Conservation (phyloP, 2,113 vertebrate genomes). For the Hypanus sabinus region DNA sequence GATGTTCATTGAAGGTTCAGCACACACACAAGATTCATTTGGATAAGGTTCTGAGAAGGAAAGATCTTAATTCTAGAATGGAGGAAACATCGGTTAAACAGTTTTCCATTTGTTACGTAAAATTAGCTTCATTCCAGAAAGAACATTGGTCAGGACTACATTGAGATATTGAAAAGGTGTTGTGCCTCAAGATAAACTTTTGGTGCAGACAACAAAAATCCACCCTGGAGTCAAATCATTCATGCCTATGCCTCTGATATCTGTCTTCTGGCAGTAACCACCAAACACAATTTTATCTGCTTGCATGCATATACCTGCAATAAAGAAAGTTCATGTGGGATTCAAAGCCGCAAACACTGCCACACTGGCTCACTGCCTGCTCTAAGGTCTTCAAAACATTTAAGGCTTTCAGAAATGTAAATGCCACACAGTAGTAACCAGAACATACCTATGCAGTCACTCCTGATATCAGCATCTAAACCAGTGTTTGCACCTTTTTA, state of each 20-base stretch:
- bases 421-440: neutral
- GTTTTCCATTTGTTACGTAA: too few species aligned
- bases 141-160: too few species aligned
- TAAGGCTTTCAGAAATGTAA: neutral
- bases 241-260: neutral
- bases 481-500: neutral
- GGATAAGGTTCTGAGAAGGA: too few species aligned
- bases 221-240: neutral
- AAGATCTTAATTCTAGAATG: too few species aligned
- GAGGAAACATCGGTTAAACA: too few species aligned
- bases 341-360: neutral
- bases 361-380: constrained; percentile 1
- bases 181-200: neutral
- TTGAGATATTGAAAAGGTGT: too few species aligned
- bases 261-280: neutral
- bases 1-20: too few species aligned
- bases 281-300: neutral
- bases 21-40: too few species aligned
- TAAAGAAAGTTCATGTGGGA: neutral
- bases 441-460: neutral
- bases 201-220: neutral
- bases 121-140: too few species aligned
- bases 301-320: neutral
- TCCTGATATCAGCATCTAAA: neutral
- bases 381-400: neutral